Percentiles rank a stretch among this genome's conserved stretches.
phyloP scores from a whole-genome alignment of 2,797 vertebrate species.

The Parauchenoglanis ngamensis region DNA sequence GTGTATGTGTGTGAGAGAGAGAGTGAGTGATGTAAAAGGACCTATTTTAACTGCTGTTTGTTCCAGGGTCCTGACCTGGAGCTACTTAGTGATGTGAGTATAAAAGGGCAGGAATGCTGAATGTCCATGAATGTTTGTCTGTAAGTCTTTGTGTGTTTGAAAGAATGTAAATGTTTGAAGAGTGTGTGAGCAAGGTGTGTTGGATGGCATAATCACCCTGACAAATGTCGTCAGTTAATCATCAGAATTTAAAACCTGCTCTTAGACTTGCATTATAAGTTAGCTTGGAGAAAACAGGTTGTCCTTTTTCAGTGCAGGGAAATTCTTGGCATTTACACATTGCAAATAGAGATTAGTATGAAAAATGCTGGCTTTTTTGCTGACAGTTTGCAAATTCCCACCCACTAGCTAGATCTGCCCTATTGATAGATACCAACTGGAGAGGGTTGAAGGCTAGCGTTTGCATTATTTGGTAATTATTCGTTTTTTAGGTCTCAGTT shows the following conservation, averaged over 20 bases:
- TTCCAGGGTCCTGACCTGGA: slow-evolving; percentile 82
- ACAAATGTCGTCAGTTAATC: not conserved
- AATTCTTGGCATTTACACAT: not conserved
- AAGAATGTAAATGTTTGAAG: slow-evolving; percentile 15
- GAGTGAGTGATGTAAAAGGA: slow-evolving; percentile 37
- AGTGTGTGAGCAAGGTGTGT: slow-evolving; percentile 14
- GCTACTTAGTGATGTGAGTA: slow-evolving; percentile 83
- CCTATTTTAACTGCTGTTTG: slow-evolving; percentile 73
- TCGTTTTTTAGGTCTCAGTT: not conserved
- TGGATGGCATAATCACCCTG: not conserved
- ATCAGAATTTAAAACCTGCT: not conserved
- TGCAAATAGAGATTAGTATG: not conserved
- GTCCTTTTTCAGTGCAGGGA: not conserved
- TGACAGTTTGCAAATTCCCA: not conserved
- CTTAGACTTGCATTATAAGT: not conserved
- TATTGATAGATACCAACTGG: not conserved
- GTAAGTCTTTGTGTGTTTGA: slow-evolving; percentile 11
- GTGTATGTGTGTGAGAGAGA: slow-evolving; percentile 18
- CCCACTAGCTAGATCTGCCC: not conserved
- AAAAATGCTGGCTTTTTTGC: not conserved
- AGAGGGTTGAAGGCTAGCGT: not conserved
- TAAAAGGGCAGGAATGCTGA: slow-evolving; percentile 62
- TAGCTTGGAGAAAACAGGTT: not conserved
- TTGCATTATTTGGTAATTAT: not conserved
- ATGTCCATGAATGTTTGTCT: slow-evolving; percentile 49